Base-by-base conservation (phyloP, 2,797 vertebrate species). In the Danio kyathit region DNA sequence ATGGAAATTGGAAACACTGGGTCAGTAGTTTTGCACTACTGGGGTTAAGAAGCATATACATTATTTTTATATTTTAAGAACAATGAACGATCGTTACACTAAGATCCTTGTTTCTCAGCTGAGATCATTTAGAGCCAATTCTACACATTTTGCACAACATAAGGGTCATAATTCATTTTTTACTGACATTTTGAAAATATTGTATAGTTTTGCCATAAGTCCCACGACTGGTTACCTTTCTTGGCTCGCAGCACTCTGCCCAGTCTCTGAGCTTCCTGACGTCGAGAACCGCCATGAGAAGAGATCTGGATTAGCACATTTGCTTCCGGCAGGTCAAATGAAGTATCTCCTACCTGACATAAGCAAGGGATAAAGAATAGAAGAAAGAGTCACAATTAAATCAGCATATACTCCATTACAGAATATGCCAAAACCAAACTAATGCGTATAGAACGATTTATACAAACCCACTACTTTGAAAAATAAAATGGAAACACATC, bases 271-370 rank as follows among this genome's bases (percentile, higher is more conserved):
- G 98, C 98, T 82, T 99, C 98, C 88, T 99, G 98, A 52, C 98
- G 92, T 16, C 97, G 94, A 10, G 98, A 99, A n/a, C 98, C 98
- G 6, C 98, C 98, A 0, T 99, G 98, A 76, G 98, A 99, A 0
- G 98, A 99, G 84, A 99, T 99, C 93, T 99, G 98, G 86, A 99
- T 99, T 77, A 99, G 91, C 74, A 98, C 97, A 7, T 99, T 99
- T 44, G 98, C 98, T 90, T 99, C 98, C 0, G 98, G 98, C 72
- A 99, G 90, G 88, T 99, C 98, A 0, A 99, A 99, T 0, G 98
- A 99, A 0, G 98, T 99, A 90, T 99, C 98, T 61, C 98, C 98
- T 11, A 99, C 98, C 98, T 99, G 80, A 59, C 21, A 19, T 19
- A 29, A 54, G 17, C 4, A n/a, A 66, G 60, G 56, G 2, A 40